Base-by-base conservation (phyloP, 1,140 invertebrate species). In the Matsumurasca onukii region DNA sequence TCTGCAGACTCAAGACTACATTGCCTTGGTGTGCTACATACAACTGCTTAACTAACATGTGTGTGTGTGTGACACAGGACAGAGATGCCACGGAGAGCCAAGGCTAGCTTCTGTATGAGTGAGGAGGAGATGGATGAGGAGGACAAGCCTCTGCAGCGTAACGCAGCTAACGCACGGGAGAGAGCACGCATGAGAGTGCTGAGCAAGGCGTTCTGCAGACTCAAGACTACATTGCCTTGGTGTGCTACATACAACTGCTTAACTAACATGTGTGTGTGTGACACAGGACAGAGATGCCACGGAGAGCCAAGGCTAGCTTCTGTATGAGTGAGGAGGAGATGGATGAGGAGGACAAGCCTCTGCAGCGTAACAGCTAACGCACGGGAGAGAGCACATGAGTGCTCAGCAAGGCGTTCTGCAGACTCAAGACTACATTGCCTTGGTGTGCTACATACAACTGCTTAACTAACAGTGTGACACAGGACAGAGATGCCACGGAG, bases 401-500 rank as follows among this genome's bases (percentile, higher is more conserved):
- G 0, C 79, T 98, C 0, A 94, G 91, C 72, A 94, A 92, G 77
- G 95, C 95, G 0, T 98, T 98, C 82, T 91, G 90, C 72, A 86
- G 91, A 66, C 79, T 97, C 22, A 97, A 96, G 80, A 94, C 92
- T 0, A 94, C 92, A 2, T 80, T 98, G 29, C 95, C 95, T 0
- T 97, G 95, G 89, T 94, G 97, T 39, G 95, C 95, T 1, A 88
- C 91, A 0, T 94, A 97, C 76, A 97, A 94, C 0, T n/a, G n/a
- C n/a, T n/a, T n/a, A n/a, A n/a, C n/a, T n/a, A n/a, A n/a, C n/a
- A n/a, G n/a, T n/a, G n/a, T n/a, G n/a, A n/a, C n/a, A n/a, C n/a
- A n/a, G n/a, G n/a, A n/a, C n/a, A n/a, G n/a, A n/a, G n/a, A n/a
- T n/a, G n/a, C n/a, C n/a, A n/a, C n/a, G n/a, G n/a, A n/a, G n/a